Conservation (phyloP, 2,113 vertebrate genomes). For the Thamnophis sirtalis region DNA sequence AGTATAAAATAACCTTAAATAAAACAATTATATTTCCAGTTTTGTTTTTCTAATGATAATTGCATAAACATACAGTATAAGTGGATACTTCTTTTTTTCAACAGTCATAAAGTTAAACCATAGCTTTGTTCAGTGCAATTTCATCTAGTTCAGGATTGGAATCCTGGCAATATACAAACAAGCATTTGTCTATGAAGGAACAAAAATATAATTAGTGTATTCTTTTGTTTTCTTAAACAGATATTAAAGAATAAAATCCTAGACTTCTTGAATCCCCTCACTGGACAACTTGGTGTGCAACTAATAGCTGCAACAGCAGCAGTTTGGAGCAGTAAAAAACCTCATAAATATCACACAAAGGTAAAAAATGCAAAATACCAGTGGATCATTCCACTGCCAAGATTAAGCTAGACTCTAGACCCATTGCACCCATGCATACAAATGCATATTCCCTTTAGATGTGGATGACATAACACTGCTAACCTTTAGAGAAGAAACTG, state of each 20-base stretch:
- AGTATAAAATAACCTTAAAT: background rate
- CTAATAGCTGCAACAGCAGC: constrained; percentile 84
- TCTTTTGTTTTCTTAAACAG: constrained; percentile 58
- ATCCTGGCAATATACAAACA: background rate
- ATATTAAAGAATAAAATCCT: constrained; percentile 86
- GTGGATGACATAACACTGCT: no score
- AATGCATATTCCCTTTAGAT: background rate
- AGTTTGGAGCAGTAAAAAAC: constrained; percentile 86
- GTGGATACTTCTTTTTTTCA: background rate
- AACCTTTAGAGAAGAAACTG: background rate
- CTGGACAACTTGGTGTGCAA: constrained; percentile 80
- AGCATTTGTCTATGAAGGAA: background rate
- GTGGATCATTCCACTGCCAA: background rate
- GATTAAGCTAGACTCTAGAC: background rate
- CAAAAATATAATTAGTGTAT: background rate
- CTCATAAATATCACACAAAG: constrained; percentile 78
- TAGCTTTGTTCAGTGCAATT: background rate
- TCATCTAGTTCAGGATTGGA: background rate
- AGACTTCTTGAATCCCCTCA: constrained; percentile 86
- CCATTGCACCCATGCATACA: background rate
- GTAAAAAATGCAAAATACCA: constrained; percentile 57
- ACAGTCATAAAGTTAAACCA: background rate
- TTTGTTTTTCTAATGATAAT: background rate
- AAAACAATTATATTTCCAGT: background rate
- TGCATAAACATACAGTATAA: background rate